phyloP scores from a whole-genome alignment of 2,113 vertebrate species.

The Anhinga rufa region DNA sequence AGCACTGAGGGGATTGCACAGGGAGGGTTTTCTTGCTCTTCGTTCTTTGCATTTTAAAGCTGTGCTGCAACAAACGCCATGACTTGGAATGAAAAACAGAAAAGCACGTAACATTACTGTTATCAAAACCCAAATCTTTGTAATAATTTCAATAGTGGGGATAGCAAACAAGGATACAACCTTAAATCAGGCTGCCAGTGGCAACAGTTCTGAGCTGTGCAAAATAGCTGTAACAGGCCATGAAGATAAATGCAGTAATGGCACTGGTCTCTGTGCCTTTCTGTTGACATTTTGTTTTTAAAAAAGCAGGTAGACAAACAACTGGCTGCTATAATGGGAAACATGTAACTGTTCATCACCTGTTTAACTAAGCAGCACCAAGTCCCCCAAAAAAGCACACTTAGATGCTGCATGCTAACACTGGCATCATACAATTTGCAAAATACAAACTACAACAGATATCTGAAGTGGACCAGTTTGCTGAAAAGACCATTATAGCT shows the following conservation, averaged over 20 bases:
- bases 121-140: not conserved
- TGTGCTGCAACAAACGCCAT: not conserved
- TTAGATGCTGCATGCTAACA: not conserved
- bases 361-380: not conserved
- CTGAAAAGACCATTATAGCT: not conserved
- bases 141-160: not conserved
- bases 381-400: not conserved
- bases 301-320: not conserved
- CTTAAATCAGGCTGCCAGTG: not conserved
- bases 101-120: not conserved
- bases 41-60: not conserved
- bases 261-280: not conserved
- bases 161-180: not conserved
- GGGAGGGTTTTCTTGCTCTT: not conserved
- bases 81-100: not conserved
- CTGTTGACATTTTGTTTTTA: not conserved
- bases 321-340: not conserved
- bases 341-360: not conserved
- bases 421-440: not conserved
- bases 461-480: not conserved
- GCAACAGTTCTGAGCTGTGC: not conserved
- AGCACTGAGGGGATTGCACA: not conserved
- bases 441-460: not conserved
- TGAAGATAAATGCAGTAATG: not conserved
- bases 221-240: not conserved